A percentile compares a stretch with the other conserved stretches of the same genome.
These are phyloP conservation scores for Takifugu bimaculatus DNA, from an alignment of 2,113 vertebrate genomes.

Conservation along the genomic window DNA sequence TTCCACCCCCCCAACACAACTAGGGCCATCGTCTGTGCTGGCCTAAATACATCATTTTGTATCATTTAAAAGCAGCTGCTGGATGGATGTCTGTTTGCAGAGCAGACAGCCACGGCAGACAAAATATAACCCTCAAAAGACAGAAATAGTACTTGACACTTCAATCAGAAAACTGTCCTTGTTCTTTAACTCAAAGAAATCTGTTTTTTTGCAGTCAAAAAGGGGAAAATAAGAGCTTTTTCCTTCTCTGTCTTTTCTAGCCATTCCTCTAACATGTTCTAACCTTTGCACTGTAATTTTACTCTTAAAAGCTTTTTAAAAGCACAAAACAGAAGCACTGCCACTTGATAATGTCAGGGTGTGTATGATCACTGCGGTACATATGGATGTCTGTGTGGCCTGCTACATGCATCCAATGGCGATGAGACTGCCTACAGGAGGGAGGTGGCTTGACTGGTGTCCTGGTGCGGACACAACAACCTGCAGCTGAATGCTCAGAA, in stretches of 20 bases:
- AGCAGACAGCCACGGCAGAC: background rate
- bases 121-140: background rate
- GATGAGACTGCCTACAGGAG: no score
- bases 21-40: no score
- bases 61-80: background rate
- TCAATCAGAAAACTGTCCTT: background rate
- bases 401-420: background rate
- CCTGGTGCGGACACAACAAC: no score
- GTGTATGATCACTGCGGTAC: constrained; percentile 3
- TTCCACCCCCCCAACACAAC: no score
- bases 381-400: background rate
- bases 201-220: background rate
- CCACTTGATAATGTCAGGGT: constrained; percentile 13
- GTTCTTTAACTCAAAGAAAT: background rate
- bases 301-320: constrained; percentile 16
- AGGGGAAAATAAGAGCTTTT: background rate
- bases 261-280: constrained; percentile 10
- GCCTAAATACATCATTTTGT: background rate
- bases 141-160: background rate
- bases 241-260: constrained; percentile 13
- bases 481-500: no score
- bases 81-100: background rate
- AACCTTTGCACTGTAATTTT: background rate
- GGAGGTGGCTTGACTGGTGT: no score
- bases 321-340: constrained; percentile 1